phyloP scores from a whole-genome alignment of 1,140 invertebrate species.

The Phthorimaea operculella region DNA sequence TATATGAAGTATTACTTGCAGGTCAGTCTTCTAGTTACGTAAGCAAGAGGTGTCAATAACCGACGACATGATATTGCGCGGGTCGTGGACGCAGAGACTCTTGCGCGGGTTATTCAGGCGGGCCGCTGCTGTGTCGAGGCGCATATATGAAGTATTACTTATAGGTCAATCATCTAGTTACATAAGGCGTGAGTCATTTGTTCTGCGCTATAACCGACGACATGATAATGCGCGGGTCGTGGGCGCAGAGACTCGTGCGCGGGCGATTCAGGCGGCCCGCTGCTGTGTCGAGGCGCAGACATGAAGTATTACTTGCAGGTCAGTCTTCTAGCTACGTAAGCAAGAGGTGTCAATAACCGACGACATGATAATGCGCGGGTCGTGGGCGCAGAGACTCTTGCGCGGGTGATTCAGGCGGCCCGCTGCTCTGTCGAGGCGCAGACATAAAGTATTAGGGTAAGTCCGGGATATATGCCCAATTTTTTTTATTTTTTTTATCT shows the following conservation, averaged over 20 bases:
- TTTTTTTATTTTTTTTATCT: no score
- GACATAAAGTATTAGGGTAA: no score
- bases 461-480: no score
- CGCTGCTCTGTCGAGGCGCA: conserved; percentile 73
- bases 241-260: conserved; percentile 82
- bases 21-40: conserved; percentile 19
- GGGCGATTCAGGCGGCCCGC: conserved; percentile 89
- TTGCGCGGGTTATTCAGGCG: conserved; percentile 91
- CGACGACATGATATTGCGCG: no score
- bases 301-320: conserved; percentile 39
- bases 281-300: no score
- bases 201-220: conserved; percentile 23
- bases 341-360: no score
- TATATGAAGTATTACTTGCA: conserved; percentile 28
- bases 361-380: conserved; percentile 92
- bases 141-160: conserved; percentile 19
- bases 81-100: conserved; percentile 73
- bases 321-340: background rate
- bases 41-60: no score
- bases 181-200: no score
- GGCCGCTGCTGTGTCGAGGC: conserved; percentile 61
- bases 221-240: no score
- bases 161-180: conserved; percentile 27
- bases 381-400: conserved; percentile 85
- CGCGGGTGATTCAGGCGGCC: conserved; percentile 90